Percentiles rank a stretch among this genome's conserved stretches.
phyloP scores from a whole-genome alignment of 2,888 invertebrate genomes.

The Formica aserva region DNA sequence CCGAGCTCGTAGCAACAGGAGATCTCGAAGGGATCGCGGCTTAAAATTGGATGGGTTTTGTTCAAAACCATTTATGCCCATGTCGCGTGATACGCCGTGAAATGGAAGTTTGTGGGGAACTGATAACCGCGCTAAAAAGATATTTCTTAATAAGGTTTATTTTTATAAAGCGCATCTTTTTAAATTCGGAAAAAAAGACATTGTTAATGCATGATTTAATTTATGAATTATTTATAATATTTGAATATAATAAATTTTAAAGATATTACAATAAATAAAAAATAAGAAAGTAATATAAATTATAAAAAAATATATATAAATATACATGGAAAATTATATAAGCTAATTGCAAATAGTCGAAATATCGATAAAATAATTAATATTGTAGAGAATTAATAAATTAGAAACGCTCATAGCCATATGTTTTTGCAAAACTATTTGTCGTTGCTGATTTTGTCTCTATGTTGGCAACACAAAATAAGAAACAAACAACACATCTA shows the following conservation, averaged over 20 bases:
- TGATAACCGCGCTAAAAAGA: not conserved
- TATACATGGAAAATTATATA: not conserved
- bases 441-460: conserved; percentile 60
- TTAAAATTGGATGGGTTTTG: conserved; percentile 48
- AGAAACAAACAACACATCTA: conserved; percentile 59
- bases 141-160: not conserved
- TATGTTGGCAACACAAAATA: conserved; percentile 58
- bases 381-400: not conserved
- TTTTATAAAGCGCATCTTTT: not conserved
- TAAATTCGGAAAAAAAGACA: not conserved
- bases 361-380: not conserved
- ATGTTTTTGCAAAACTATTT: conserved; percentile 33
- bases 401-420: not conserved
- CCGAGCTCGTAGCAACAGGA: conserved; percentile 26
- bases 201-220: not conserved
- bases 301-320: not conserved
- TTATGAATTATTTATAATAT: not conserved
- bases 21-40: conserved; percentile 35
- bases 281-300: not conserved
- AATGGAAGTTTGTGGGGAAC: not conserved
- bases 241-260: not conserved
- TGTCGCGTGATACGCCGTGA: conserved; percentile 16
- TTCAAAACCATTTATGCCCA: conserved; percentile 28
- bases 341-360: not conserved
- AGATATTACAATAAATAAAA: not conserved